Evolutionary conservation across 2,797 vertebrate genomes (phyloP), one percentile per base, ranked within the genome.

Genomic region (Pelobates cultripes): DNA sequence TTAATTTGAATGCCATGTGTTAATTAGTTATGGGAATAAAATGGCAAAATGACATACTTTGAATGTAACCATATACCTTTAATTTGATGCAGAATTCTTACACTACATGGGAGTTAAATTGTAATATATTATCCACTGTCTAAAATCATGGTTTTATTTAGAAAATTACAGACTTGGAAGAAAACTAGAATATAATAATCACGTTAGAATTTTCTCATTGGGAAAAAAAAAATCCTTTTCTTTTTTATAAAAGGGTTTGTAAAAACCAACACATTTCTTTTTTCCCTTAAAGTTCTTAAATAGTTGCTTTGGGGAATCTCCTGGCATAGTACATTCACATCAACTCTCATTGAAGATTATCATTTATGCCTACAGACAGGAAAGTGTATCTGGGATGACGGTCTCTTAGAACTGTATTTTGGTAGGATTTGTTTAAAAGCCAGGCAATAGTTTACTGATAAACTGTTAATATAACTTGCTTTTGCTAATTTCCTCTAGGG

Each of bases 401-500:
- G 64, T 76, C 82, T 79, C 55, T 84, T 79, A 79, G 82, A 79
- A 79, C 77, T 72, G 67, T 79, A 57, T 79, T 84, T 82, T 84
- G 75, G 82, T 67, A 75, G 75, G 72, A 79, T 79, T 84, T 84
- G 68, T 76, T 84, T 84, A 71, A 79, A 84, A 79, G 77, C 67
- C 55, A 69, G 57, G 63, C 79, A 71, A 71, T 75, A 53, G 82
- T 79, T 84, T 84, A 55, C 72, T 71, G 77, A 84, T 79, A 75
- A 84, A 79, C 77, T 84, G 73, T 71, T 84, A 84, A 84, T 84
- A 84, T 79, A 79, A 51, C 57, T 79, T 68, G 72, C 67, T 75
- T 78, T 84, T 84, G 77, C 82, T 79, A 84, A 84, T 84, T 79
- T 84, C 17, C 82, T 76, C 67, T 67, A 53, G 77, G 77, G 82